Evolutionary conservation across 2,888 invertebrate genomes (phyloP).

Genomic region (Drosophila antonietae): DNA sequence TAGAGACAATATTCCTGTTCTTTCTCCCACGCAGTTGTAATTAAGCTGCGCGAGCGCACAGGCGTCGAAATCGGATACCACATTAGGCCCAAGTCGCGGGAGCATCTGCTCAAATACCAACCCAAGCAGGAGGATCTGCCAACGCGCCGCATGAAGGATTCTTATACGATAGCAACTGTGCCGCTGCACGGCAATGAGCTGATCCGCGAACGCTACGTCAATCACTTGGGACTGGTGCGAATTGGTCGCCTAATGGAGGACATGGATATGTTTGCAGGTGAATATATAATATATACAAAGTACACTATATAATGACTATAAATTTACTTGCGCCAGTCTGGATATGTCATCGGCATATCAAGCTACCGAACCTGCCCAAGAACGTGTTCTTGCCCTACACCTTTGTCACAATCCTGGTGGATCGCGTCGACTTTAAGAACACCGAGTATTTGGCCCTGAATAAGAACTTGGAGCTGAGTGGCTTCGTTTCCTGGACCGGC

Average conservation of each 20-base stretch:
- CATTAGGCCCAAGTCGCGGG: conserved; percentile 84
- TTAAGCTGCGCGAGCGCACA: conserved; percentile 72
- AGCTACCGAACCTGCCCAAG: conserved; percentile 86
- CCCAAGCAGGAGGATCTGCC: conserved; percentile 87
- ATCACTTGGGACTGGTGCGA: conserved; percentile 87
- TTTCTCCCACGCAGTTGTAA: conserved; percentile 52
- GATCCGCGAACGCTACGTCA: conserved; percentile 88
- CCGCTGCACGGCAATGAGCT: conserved; percentile 87
- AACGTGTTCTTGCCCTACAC: conserved; percentile 86
- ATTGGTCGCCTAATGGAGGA: conserved; percentile 91
- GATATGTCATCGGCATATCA: conserved; percentile 89
- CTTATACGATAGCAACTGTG: conserved; percentile 88
- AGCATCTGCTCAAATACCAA: conserved; percentile 86
- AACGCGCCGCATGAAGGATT: conserved; percentile 87
- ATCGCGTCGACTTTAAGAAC: conserved; percentile 87
- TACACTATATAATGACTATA: not conserved
- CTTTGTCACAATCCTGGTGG: conserved; percentile 90
- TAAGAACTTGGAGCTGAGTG: conserved; percentile 89
- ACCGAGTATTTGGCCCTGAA: conserved; percentile 83
- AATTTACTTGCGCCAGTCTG: conserved; percentile 90
- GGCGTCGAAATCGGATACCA: conserved; percentile 84
- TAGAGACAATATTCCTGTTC: not conserved
- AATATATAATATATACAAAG: conserved; percentile 84
- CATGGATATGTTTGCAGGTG: conserved; percentile 92
- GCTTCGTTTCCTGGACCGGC: conserved; percentile 91